Evolutionary conservation across 1,140 invertebrate species (phyloP).

Genomic region (Pararge aegeria): DNA sequence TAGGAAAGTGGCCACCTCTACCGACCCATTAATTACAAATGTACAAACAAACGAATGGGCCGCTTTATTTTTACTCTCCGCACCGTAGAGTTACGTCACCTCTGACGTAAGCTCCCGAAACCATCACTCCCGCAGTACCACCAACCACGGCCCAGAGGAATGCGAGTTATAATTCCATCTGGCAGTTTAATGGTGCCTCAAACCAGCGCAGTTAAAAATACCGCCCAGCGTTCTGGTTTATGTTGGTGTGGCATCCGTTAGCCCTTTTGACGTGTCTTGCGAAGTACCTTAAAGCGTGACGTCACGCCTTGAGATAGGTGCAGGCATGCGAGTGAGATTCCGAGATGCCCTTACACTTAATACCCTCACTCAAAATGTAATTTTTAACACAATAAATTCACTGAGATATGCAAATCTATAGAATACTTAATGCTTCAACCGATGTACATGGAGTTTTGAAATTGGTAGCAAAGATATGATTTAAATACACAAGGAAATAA

Average conservation of each 20-base stretch:
- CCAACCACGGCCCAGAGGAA: slow-evolving; percentile 3
- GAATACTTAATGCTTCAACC: no score
- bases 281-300: no score
- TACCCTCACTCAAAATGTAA: no score
- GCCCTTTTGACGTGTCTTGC: no score
- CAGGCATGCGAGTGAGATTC: no score
- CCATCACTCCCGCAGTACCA: slow-evolving; percentile 14
- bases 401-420: no score
- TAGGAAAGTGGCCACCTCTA: neutral
- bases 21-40: neutral
- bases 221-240: neutral
- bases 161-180: slow-evolving; percentile 25
- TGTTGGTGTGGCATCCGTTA: neutral
- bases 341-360: no score
- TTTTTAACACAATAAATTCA: no score
- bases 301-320: no score
- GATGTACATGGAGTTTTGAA: no score
- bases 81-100: slow-evolving; percentile 17
- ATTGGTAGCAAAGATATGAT: no score
- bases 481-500: no score
- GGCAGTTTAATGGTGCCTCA: slow-evolving; percentile 21
- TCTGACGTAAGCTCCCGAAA: slow-evolving; percentile 30
- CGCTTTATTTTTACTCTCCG: slow-evolving; percentile 11
- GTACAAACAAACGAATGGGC: slow-evolving; percentile 2
- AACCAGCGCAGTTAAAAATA: slow-evolving; percentile 11